Evolutionary conservation across 2,888 invertebrate genomes (phyloP), one percentile per base, ranked within the genome.

Genomic region (Lottia scabra): DNA sequence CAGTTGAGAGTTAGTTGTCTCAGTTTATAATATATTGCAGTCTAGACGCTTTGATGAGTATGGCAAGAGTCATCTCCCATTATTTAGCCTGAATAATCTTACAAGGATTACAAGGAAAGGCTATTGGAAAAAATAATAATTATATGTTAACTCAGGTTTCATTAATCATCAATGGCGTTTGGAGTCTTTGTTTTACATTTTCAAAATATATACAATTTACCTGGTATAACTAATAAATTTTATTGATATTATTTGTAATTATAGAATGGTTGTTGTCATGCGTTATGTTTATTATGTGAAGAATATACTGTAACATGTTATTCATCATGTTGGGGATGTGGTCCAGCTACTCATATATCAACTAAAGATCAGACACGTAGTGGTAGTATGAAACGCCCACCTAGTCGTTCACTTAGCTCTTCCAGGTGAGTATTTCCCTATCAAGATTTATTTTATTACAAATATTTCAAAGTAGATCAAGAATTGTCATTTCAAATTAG

Each of bases 231-330:
- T n/a, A n/a, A n/a, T n/a, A n/a, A 38, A 38, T 38, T 1, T 10
- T 38, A 6, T 38, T 38, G 38, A 38, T 38, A 38, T 38, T 38
- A 38, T 38, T 38, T 65, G 30, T 43, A 78, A 62, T 90, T 88
- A 75, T 83, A 93, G 91, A 91, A 91, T 83, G 94, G 94, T 0
- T 93, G 93, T 83, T 92, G 93, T 81, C 93, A 94, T 88, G 92
- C 95, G 0, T 90, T 96, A 1, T 92, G 92, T 81, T 87, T 91
- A 5, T 89, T 96, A 46, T 93, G 94, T 66, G 91, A 91, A 67
- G 90, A 90, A 27, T 96, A 93, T 90, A 91, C 93, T 0, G 93
- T 94, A 2, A 93, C 93, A 80, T 89, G 92, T 26, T 93, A 94
- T 85, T 90, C 91, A 12, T 91, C 91, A 26, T 92, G 94, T 0